These are phyloP conservation scores for Dasyurus viverrinus DNA, from an alignment of 2,113 vertebrate genomes.

Conservation along the genomic window DNA sequence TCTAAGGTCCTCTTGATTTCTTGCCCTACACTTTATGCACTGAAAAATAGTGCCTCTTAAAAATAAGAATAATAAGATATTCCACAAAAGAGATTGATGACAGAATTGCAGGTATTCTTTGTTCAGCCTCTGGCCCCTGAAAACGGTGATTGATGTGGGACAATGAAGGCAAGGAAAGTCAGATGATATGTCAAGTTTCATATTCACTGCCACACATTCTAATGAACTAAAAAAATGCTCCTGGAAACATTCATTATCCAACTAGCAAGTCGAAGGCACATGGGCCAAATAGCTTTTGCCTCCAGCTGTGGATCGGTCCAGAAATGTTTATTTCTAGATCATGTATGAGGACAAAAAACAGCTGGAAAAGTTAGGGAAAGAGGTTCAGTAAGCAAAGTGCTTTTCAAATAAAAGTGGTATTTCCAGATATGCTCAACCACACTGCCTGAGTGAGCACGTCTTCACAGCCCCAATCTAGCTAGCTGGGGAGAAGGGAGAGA, in stretches of 20 bases:
- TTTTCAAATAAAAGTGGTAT: neutral
- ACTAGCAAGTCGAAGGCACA: constrained; percentile 18
- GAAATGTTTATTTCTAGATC: constrained; percentile 61
- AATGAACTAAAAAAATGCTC: constrained; percentile 26
- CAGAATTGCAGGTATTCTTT: neutral
- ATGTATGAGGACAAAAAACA: constrained; percentile 18
- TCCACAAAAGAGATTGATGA: neutral
- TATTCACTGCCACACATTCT: constrained; percentile 23
- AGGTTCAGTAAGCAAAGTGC: accelerated
- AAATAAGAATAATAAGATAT: neutral
- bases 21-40: neutral
- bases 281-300: constrained; percentile 14
- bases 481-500: neutral
- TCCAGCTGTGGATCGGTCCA: constrained; percentile 40
- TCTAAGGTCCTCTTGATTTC: neutral
- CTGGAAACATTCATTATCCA: constrained; percentile 27
- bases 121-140: neutral
- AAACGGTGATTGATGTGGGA: neutral
- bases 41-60: neutral
- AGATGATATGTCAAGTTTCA: neutral
- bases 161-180: neutral
- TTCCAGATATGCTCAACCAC: neutral
- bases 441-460: neutral
- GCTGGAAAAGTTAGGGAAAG: constrained; percentile 27
- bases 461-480: neutral